phyloP scores from a whole-genome alignment of 2,113 vertebrate species.

The Pluvialis apricaria region DNA sequence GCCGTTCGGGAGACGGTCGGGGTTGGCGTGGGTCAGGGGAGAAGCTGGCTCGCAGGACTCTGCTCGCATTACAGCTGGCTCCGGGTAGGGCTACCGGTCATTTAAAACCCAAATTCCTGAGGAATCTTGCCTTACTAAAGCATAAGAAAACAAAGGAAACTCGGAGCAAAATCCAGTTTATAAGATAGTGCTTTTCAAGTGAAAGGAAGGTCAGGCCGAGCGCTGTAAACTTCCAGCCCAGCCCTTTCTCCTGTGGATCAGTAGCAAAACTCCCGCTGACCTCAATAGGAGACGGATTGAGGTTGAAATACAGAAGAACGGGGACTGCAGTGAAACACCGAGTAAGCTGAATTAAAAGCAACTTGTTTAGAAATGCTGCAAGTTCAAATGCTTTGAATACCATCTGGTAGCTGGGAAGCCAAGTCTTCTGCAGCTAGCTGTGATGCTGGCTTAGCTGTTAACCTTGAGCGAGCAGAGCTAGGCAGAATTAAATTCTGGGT shows the following conservation, averaged over 20 bases:
- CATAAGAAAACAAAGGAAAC: neutral
- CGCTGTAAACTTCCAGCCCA: neutral
- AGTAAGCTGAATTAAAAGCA: slow-evolving; percentile 12
- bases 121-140: neutral
- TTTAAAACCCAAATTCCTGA: neutral
- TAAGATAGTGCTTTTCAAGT: neutral
- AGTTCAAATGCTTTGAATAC: slow-evolving; percentile 32
- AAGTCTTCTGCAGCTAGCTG: neutral
- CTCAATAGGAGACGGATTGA: neutral
- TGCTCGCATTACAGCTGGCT: neutral
- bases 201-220: neutral
- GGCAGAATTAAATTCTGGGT: slow-evolving; percentile 8
- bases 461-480: neutral
- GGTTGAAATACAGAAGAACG: neutral
- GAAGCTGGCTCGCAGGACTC: neutral
- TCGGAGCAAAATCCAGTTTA: neutral
- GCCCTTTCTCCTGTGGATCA: neutral
- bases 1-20: accelerated
- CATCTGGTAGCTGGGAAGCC: slow-evolving; percentile 29
- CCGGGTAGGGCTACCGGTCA: neutral
- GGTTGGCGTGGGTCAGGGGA: neutral
- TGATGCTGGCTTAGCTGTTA: neutral
- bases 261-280: neutral
- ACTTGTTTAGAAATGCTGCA: slow-evolving; percentile 12
- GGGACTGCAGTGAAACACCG: neutral